phyloP scores from a whole-genome alignment of 2,797 vertebrate genomes.

The Coranthus polyacanthus region DNA sequence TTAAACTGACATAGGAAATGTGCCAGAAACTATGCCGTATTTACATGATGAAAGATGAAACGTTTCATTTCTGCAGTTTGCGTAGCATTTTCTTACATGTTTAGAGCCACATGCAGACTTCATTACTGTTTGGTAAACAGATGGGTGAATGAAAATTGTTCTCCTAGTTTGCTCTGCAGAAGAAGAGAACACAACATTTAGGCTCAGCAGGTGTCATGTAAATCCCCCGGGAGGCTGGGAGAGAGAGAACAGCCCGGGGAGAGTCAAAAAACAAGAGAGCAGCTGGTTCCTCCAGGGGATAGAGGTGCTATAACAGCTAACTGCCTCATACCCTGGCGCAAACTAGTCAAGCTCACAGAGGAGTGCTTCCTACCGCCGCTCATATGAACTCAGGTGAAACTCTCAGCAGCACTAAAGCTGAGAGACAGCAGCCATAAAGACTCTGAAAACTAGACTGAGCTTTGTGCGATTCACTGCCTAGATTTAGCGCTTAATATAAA shows the following conservation, averaged over 20 bases:
- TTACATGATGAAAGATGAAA: neutral
- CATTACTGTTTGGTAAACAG: slow-evolving; percentile 52
- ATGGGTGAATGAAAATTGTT: slow-evolving; percentile 60
- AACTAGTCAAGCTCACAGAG: slow-evolving; percentile 12
- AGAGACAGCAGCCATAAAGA: neutral
- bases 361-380: neutral
- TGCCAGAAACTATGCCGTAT: neutral
- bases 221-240: slow-evolving; percentile 52
- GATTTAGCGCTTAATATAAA: no score
- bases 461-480: no score
- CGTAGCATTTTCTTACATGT: slow-evolving; percentile 7
- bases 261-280: slow-evolving; percentile 63
- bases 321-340: slow-evolving; percentile 21
- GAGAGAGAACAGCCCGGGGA: slow-evolving; percentile 62
- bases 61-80: slow-evolving; percentile 6
- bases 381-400: slow-evolving; percentile 14
- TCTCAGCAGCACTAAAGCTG: slow-evolving; percentile 3
- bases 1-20: slow-evolving; percentile 25
- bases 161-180: slow-evolving; percentile 28
- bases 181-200: slow-evolving; percentile 51
- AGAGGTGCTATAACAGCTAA: slow-evolving; percentile 39
- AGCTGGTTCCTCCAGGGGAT: slow-evolving; percentile 67
- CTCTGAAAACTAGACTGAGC: no score
- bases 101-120: slow-evolving; percentile 19
- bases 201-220: slow-evolving; percentile 71